phyloP scores from a whole-genome alignment of 2,888 invertebrate species.

The Tribolium freemani region DNA sequence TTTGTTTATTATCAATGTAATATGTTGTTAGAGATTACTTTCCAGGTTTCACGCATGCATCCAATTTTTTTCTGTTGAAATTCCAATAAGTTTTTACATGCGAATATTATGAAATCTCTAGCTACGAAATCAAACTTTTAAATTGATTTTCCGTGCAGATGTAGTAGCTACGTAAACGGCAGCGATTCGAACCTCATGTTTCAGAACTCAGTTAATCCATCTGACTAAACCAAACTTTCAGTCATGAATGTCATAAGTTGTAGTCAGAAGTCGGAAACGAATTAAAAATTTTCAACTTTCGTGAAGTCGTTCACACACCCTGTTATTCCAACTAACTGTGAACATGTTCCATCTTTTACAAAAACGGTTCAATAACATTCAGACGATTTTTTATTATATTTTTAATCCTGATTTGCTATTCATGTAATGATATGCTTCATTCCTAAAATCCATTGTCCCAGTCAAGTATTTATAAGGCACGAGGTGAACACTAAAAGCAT shows the following conservation, averaged over 20 bases:
- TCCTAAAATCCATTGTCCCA: background rate
- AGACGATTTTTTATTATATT: no score
- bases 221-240: background rate
- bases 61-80: no score
- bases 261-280: background rate
- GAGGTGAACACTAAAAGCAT: slow-evolving; percentile 3
- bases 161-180: background rate
- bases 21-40: no score
- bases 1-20: no score
- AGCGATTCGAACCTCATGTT: background rate
- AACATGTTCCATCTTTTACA: no score
- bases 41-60: no score
- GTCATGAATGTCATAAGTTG: background rate
- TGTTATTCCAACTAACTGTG: no score
- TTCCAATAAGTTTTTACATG: no score
- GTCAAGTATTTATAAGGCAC: slow-evolving; percentile 4
- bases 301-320: background rate
- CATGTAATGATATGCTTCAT: background rate
- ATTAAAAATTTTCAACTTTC: background rate
- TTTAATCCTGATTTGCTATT: background rate
- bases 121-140: background rate
- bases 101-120: background rate
- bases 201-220: background rate
- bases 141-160: background rate
- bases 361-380: no score